Evolutionary conservation across 2,113 vertebrate species (phyloP).

Genomic region (Macroglossus sobrinus): DNA sequence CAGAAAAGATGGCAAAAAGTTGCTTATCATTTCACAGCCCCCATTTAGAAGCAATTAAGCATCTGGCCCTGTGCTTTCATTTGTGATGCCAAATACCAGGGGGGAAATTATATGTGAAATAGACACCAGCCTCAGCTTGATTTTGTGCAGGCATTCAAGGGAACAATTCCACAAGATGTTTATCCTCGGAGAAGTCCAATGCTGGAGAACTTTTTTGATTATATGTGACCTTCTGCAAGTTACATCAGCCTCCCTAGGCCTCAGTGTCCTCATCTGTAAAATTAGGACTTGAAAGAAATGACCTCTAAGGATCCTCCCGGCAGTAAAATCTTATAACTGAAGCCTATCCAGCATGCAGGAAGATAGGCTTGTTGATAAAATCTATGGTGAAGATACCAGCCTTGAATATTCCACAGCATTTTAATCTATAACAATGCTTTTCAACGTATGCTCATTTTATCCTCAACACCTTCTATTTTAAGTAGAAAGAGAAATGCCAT

Average conservation of each 20-base stretch:
- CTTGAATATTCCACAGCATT: background rate
- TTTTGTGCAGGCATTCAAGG: slow-evolving; percentile 1
- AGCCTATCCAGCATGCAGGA: background rate
- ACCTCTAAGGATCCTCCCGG: background rate
- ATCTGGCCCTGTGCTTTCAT: slow-evolving; percentile 40
- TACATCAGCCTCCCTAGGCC: background rate
- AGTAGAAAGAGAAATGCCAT: background rate
- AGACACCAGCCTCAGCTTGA: slow-evolving; percentile 39
- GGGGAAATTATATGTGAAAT: slow-evolving; percentile 38
- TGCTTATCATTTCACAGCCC: slow-evolving; percentile 40
- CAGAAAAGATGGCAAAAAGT: slow-evolving; percentile 38
- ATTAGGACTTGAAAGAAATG: background rate
- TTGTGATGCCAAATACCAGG: slow-evolving; percentile 35
- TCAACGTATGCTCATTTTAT: background rate
- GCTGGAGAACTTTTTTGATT: background rate
- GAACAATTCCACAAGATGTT: background rate
- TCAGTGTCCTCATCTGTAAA: background rate
- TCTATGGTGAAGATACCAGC: background rate
- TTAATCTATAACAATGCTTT: background rate
- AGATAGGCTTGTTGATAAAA: background rate
- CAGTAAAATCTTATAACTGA: background rate
- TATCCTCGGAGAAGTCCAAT: background rate
- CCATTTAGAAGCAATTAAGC: slow-evolving; percentile 59
- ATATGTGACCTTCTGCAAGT: background rate
- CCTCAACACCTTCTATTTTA: background rate